Evolutionary conservation across 92 coral and sea anemone species (phyloP).

Genomic region (Pocillopora meandrina): DNA sequence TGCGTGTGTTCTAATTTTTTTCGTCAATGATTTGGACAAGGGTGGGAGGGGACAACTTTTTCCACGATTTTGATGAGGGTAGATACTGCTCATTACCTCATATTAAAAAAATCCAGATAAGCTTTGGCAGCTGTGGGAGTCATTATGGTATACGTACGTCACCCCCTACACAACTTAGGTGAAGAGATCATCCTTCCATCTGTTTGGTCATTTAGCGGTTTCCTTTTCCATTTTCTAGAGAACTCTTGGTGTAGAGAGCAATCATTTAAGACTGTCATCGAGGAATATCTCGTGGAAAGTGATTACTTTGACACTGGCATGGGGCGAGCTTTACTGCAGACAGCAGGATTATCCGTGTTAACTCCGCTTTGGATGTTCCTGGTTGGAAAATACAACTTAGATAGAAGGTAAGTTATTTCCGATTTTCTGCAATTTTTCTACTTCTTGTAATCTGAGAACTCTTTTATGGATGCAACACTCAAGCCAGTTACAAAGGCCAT

Average conservation of each 20-base stretch:
- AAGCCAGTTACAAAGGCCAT: neutral
- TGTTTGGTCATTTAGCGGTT: neutral
- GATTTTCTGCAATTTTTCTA: neutral
- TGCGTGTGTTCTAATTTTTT: no score
- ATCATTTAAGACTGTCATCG: conserved; percentile 16
- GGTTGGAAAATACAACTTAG: conserved; percentile 34
- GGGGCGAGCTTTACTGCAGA: conserved; percentile 2
- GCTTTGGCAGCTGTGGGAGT: no score
- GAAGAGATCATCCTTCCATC: neutral
- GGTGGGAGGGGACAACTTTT: no score
- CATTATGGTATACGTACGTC: no score
- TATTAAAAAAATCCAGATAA: no score
- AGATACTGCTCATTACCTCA: no score
- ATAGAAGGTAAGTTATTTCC: conserved; percentile 7
- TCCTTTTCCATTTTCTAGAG: neutral
- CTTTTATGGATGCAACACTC: neutral
- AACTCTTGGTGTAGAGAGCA: conserved; percentile 22
- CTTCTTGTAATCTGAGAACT: neutral
- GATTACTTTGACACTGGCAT: conserved; percentile 10
- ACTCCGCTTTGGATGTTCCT: conserved; percentile 32
- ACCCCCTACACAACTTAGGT: no score
- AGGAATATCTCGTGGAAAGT: conserved; percentile 9
- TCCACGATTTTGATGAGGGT: no score
- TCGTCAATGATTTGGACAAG: no score
- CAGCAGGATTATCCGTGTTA: neutral